Percentiles rank a stretch among this genome's conserved stretches.
phyloP scores from a whole-genome alignment of 1,140 invertebrate genomes.

The Drosophila tristis region DNA sequence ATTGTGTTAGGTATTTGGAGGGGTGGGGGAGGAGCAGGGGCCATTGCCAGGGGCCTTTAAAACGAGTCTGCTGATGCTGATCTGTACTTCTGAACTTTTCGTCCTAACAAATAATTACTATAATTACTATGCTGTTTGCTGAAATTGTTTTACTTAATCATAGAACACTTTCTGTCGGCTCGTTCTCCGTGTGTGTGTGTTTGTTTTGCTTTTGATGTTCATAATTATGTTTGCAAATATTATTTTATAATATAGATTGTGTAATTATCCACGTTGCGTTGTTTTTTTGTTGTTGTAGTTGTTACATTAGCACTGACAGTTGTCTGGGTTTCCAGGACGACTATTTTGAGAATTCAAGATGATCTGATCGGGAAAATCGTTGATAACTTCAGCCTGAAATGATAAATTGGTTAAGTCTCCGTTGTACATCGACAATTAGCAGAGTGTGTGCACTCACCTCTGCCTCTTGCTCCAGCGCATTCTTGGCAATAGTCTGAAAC shows the following conservation, averaged over 20 bases:
- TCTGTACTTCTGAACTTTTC: constrained; percentile 64
- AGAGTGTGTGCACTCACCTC: constrained; percentile 84
- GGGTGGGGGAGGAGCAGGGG: neutral
- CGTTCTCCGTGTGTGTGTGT: constrained; percentile 33
- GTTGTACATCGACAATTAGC: neutral
- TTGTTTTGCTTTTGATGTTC: constrained; percentile 53
- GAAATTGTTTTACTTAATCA: constrained; percentile 77
- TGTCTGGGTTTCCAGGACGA: constrained; percentile 90
- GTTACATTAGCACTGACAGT: constrained; percentile 90
- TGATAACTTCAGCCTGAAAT: constrained; percentile 92
- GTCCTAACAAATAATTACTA: constrained; percentile 57
- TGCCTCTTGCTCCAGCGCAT: constrained; percentile 96
- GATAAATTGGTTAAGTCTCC: neutral
- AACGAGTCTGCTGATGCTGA: constrained; percentile 51
- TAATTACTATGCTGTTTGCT: constrained; percentile 70
- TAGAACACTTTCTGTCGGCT: constrained; percentile 58
- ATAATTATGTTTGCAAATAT: constrained; percentile 60
- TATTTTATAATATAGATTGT: constrained; percentile 77
- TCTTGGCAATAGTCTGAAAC: constrained; percentile 98
- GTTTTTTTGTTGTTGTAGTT: constrained; percentile 37
- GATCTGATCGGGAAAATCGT: constrained; percentile 99
- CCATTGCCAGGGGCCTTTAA: constrained; percentile 33
- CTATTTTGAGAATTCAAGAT: constrained; percentile 90
- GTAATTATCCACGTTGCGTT: constrained; percentile 70
- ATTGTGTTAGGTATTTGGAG: constrained; percentile 19